Base-by-base conservation (phyloP, 2,113 vertebrate species). In the Hemiscyllium ocellatum region DNA sequence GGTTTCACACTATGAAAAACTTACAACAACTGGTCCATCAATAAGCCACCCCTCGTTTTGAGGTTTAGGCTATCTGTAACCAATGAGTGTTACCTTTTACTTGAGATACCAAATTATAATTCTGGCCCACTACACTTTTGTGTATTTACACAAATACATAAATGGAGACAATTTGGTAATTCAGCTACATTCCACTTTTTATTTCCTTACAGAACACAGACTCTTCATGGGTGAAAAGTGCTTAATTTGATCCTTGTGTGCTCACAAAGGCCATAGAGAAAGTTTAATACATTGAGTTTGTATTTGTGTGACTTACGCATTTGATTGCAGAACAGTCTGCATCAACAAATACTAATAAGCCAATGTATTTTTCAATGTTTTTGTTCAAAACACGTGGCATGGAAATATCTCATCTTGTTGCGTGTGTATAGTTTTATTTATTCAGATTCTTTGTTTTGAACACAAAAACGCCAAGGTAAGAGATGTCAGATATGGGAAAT, bases 381-480 rank as follows among this genome's bases (percentile, higher is more conserved):
- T 66, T 66, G 33, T 22, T 93, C n/a, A 68, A 93, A 93, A 93
- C 89, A 93, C 17, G 22, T 66, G 61, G 7, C 89, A 93, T 37
- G 89, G 61, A 68, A 66, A 91, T 91, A 91, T 17, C 29, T 33
- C 56, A 91, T 5, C 15, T 37, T 65, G 61, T 66, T 33, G 78
- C 37, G 10, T 52, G 33, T n/a, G 12, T 15, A 42, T 93, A 33
- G 52, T 93, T 93, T 93, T 19, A 93, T n/a, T 93, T n/a, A 68
- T 66, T 37, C 33, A 66, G 33, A n/a, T 93, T 65, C 66, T 93
- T 93, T 93, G 61, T 93, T 93, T 93, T 93, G 89, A 93, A 93
- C 68, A 93, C 89, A 93, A 20, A 33, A 80, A 83, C 12, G 19
- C 78, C 78, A 83, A 83, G 37, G 80, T 83, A 29, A 10, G 33